Percentiles rank a stretch among this genome's conserved stretches.
These are phyloP conservation scores for Eupithecia abbreviata DNA, from an alignment of 2,888 invertebrate genomes.

Conservation along the genomic window DNA sequence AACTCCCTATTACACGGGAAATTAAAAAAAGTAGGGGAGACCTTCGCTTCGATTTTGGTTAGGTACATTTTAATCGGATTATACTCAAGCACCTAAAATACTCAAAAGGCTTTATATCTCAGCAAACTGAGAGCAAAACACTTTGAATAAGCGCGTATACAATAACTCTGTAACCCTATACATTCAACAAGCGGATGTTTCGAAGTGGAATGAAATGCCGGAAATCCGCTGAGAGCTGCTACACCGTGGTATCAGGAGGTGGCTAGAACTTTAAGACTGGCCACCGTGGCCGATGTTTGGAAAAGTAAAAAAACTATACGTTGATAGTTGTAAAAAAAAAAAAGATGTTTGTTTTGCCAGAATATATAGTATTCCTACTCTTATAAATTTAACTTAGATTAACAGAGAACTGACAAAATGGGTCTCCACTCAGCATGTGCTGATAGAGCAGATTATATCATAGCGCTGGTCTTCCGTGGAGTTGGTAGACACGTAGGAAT, in stretches of 20 bases:
- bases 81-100: too few species aligned
- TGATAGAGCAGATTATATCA: too few species aligned
- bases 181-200: not conserved
- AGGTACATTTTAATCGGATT: too few species aligned
- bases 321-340: not conserved
- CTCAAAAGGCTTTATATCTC: not conserved
- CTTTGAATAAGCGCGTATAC: not conserved
- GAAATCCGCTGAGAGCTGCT: conserved; percentile 2
- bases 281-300: not conserved
- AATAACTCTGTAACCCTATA: not conserved
- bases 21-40: too few species aligned
- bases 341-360: too few species aligned
- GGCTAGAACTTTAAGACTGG: not conserved
- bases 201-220: not conserved
- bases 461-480: too few species aligned
- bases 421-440: too few species aligned
- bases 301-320: not conserved
- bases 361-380: too few species aligned
- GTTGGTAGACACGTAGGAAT: not conserved
- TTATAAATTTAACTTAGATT: too few species aligned
- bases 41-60: too few species aligned
- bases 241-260: not conserved
- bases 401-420: too few species aligned
- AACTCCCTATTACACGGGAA: too few species aligned
- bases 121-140: not conserved